Base-by-base conservation (phyloP, 2,888 invertebrate species). In the Drosophila paramelanica region DNA sequence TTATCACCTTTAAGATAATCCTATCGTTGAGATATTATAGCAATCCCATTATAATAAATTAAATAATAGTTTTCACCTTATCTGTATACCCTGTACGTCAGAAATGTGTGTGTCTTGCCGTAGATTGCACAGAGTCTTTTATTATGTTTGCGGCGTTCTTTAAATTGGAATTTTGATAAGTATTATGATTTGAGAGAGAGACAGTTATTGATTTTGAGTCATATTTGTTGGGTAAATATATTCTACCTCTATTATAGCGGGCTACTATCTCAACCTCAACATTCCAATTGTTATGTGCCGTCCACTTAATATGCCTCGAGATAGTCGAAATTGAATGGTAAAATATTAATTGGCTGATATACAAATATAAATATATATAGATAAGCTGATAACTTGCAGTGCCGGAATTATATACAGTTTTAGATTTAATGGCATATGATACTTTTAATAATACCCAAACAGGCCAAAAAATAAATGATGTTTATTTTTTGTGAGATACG, bases 401-500 rank as follows among this genome's bases (percentile, higher is more conserved):
- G 36, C 13, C 31, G 8, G 31, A 31, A 31, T 10, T 36, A 13
- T 36, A 1, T 36, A 36, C 13, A 13, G 1, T 3, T 11, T 33
- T 11, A 8, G 2, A 31, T 55, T 33, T 36, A 14, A 43, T 43
- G 55, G 36, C 53, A 36, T 14, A 23, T 33, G 53, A 43, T 43
- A 43, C 23, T 23, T 23, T 23, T 31, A 17, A 7, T 27, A 27
- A 27, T 27, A 6, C 25, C 25, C 25, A 25, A 25, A 25, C 5
- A 5, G 27, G 27, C 5, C 5, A 27, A 27, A 27, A 27, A 27
- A 27, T 6, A 33, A 11, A 13, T 47, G 38, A 53, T 17, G 23
- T n/a, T 13, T 23, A 20, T 47, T 58, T 45, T 61, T 46, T 61
- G 46, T 58, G 46, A 41, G 20, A 36, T 47, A 6, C 17, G 46